Percentiles rank a stretch among this genome's conserved stretches.
Conservation (phyloP, 2,888 invertebrate genomes). For the Spilosoma lubricipeda region DNA sequence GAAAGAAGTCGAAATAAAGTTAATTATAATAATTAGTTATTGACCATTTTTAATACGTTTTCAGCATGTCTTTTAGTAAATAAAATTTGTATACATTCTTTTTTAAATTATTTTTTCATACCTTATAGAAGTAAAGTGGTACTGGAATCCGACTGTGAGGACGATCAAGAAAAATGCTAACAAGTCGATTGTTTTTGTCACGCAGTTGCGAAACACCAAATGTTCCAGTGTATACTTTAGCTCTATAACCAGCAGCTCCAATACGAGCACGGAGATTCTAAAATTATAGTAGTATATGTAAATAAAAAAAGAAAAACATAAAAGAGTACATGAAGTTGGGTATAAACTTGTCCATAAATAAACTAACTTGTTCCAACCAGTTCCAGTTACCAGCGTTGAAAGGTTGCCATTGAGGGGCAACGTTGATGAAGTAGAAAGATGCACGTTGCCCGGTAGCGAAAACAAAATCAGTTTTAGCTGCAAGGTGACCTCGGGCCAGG, state of each 20-base stretch:
- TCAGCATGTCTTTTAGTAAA: neutral
- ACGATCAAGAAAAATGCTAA: slow-evolving; percentile 74
- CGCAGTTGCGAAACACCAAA: slow-evolving; percentile 86
- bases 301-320: neutral
- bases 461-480: slow-evolving; percentile 24
- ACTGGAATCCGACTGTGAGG: slow-evolving; percentile 73
- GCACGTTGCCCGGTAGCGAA: slow-evolving; percentile 75
- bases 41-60: neutral
- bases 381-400: slow-evolving; percentile 84
- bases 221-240: slow-evolving; percentile 86
- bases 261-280: slow-evolving; percentile 24
- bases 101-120: slow-evolving; percentile 36
- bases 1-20: neutral
- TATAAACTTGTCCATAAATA: neutral
- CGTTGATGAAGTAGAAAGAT: slow-evolving; percentile 87
- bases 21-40: neutral
- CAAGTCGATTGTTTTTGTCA: slow-evolving; percentile 65
- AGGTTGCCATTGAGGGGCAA: slow-evolving; percentile 87
- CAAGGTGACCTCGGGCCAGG: slow-evolving; percentile 86
- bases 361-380: slow-evolving; percentile 63
- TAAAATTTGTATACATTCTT: neutral
- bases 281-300: neutral
- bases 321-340: neutral
- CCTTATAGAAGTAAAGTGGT: slow-evolving; percentile 79
- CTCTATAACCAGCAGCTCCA: slow-evolving; percentile 71